Evolutionary conservation across 2,888 invertebrate genomes (phyloP), one percentile per base, ranked within the genome.

Genomic region (Drosophila mercatorum): DNA sequence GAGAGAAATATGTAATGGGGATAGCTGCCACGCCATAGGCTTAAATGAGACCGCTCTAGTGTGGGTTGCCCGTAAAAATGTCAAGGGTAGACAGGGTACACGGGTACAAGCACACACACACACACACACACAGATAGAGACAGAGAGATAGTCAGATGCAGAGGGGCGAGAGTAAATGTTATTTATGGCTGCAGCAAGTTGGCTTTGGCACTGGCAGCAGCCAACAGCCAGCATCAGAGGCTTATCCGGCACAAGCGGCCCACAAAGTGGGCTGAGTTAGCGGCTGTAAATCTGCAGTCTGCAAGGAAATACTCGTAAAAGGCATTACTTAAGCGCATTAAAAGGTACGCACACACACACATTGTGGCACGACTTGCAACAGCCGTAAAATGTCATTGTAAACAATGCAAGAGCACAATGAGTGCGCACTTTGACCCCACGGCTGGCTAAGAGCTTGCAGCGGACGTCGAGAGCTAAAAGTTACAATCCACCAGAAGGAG

Each of bases 171-270:
- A 62, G 85, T 82, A 89, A 88, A 83, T 84, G 79, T 90, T 91
- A 91, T 90, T 90, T 89, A 91, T 88, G 85, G 72, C 80, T 85
- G 80, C 77, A 75, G 68, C 61, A 68, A 71, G 70, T 60, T 53
- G 65, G 36, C 53, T 38, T 53, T 53, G 51, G 51, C 68, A 49
- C 56, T 65, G 75, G 55, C 53, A 72, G 60, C 53, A 51, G 46
- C 43, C 43, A 38, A 41, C 47, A 55, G 52, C 44, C 59, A 64
- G 64, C 57, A 47, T 60, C 68, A 47, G 62, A 36, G 70, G 79
- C 75, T 78, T 78, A 77, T 70, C 75, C 79, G 75, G 66, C 68
- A 61, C 61, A 63, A 67, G 60, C 74, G 77, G 31, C 43, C 79
- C 75, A 67, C 79, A 74, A 70, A 67, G 75, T 66, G 69, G 55